phyloP scores from a whole-genome alignment of 2,888 invertebrate genomes.

The Salticus scenicus region DNA sequence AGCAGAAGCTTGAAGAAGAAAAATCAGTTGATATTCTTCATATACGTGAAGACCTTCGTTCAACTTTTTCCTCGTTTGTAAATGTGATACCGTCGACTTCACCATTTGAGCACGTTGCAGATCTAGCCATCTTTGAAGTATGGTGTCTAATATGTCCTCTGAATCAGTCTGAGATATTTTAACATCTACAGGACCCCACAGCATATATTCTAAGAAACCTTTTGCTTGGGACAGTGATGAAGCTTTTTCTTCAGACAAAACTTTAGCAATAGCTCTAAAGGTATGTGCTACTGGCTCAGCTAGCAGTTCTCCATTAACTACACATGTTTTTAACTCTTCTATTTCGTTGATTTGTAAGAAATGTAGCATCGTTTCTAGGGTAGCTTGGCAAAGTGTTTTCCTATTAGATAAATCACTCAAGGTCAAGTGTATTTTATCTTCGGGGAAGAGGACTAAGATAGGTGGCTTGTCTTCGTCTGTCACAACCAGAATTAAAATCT shows the following conservation, averaged over 20 bases:
- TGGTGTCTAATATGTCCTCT: slow-evolving; percentile 70
- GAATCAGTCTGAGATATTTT: slow-evolving; percentile 60
- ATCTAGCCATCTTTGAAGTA: slow-evolving; percentile 84
- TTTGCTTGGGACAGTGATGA: slow-evolving; percentile 80
- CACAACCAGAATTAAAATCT: slow-evolving; percentile 10
- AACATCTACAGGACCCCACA: slow-evolving; percentile 88
- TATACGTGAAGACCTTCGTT: slow-evolving; percentile 25
- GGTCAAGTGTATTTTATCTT: slow-evolving; percentile 32
- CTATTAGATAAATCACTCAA: slow-evolving; percentile 5
- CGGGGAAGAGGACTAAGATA: slow-evolving; percentile 48
- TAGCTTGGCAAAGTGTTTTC: slow-evolving; percentile 53
- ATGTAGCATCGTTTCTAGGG: slow-evolving; percentile 27
- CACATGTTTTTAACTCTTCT: slow-evolving; percentile 21
- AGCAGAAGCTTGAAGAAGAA: slow-evolving; percentile 53
- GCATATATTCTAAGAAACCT: slow-evolving; percentile 87
- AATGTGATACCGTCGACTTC: slow-evolving; percentile 35
- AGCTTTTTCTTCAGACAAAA: slow-evolving; percentile 74
- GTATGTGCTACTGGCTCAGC: slow-evolving; percentile 55
- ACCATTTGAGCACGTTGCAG: slow-evolving; percentile 82
- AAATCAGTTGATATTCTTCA: slow-evolving; percentile 63
- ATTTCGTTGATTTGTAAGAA: slow-evolving; percentile 24
- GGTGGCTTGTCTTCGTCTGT: slow-evolving; percentile 40
- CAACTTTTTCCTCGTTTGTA: slow-evolving; percentile 18
- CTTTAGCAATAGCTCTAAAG: slow-evolving; percentile 72
- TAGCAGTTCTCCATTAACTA: slow-evolving; percentile 39